Evolutionary conservation across 2,113 vertebrate species (phyloP).

Genomic region (Suricata suricatta): DNA sequence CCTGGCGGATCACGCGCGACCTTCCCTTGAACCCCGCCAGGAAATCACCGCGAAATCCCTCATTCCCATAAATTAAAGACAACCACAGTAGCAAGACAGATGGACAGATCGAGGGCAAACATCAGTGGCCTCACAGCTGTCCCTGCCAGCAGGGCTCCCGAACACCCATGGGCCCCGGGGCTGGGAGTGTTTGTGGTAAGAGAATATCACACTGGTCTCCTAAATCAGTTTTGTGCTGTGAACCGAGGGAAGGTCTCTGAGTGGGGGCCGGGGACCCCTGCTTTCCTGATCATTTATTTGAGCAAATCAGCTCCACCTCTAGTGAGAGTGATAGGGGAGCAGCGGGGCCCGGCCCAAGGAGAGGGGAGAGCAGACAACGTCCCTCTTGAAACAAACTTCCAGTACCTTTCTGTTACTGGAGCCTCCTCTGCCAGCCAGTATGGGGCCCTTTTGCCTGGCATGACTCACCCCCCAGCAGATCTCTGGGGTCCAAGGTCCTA

Average conservation of each 20-base stretch:
- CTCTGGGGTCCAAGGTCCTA: not conserved
- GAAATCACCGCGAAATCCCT: slow-evolving; percentile 65
- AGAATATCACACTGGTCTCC: not conserved
- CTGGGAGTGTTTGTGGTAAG: not conserved
- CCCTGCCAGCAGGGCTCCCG: slow-evolving; percentile 53
- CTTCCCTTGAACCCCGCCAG: slow-evolving; percentile 74
- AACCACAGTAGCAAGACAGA: not conserved
- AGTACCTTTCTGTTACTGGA: not conserved
- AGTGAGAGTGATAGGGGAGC: not conserved
- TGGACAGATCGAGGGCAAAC: slow-evolving; percentile 33
- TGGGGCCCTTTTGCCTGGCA: not conserved
- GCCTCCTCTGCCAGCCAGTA: not conserved
- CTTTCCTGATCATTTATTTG: not conserved
- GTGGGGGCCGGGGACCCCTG: not conserved
- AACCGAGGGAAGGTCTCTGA: not conserved
- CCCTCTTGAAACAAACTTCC: not conserved
- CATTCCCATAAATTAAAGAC: slow-evolving; percentile 58
- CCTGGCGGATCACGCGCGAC: not conserved
- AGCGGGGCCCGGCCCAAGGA: not conserved
- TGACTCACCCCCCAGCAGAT: not conserved
- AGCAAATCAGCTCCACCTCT: not conserved
- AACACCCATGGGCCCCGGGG: not conserved
- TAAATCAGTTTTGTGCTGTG: not conserved
- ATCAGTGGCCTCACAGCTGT: slow-evolving; percentile 62
- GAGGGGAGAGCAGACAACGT: accelerated